A percentile compares a stretch with the other conserved stretches of the same genome.
phyloP scores from a whole-genome alignment of 2,888 invertebrate species.

The Yponomeuta plumbellus region DNA sequence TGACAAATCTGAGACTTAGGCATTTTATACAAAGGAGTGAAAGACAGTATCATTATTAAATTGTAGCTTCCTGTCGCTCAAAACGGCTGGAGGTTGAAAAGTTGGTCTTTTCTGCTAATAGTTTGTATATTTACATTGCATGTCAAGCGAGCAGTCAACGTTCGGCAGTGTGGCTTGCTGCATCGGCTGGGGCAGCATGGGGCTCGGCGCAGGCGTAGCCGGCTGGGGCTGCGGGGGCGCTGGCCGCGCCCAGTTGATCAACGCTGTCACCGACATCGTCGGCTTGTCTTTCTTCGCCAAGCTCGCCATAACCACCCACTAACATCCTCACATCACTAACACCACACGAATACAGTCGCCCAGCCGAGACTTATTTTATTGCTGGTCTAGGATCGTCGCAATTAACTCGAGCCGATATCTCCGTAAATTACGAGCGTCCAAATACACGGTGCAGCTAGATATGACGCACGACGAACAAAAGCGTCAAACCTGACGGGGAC shows the following conservation, averaged over 20 bases:
- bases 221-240: constrained; percentile 64
- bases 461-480: constrained; percentile 32
- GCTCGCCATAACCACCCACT: constrained; percentile 69
- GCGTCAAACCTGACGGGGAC: constrained; percentile 47
- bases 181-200: constrained; percentile 46
- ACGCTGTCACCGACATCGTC: constrained; percentile 90
- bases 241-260: constrained; percentile 83
- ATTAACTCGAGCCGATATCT: not conserved
- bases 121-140: constrained; percentile 60
- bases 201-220: constrained; percentile 47
- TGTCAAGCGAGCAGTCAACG: constrained; percentile 64
- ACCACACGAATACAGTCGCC: constrained; percentile 22
- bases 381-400: not conserved
- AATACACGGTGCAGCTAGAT: constrained; percentile 30
- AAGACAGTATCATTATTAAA: too few relatives aligned
- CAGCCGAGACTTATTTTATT: not conserved
- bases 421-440: constrained; percentile 1
- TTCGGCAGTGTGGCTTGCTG: constrained; percentile 50
- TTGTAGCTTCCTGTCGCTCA: too few relatives aligned
- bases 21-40: too few relatives aligned
- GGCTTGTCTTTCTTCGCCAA: constrained; percentile 92
- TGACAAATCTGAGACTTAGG: too few relatives aligned
- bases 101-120: too few relatives aligned
- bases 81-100: too few relatives aligned
- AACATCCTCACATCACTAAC: constrained; percentile 71